Evolutionary conservation across 2,888 invertebrate species (phyloP), one percentile per base, ranked within the genome.

Genomic region (Magallana nippona): DNA sequence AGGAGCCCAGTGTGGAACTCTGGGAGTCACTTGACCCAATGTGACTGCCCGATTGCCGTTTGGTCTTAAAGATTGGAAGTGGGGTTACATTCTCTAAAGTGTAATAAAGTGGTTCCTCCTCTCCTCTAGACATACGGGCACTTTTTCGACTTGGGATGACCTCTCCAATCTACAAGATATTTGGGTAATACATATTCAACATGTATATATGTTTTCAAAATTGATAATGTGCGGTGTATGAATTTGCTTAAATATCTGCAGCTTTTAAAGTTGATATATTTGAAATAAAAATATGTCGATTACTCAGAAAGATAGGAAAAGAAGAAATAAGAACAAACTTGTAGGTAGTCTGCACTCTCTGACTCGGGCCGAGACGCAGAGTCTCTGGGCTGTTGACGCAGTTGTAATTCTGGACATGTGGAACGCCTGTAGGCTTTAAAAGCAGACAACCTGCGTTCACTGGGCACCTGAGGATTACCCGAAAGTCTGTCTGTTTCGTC

Each of bases 61-160:
- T 32, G 5, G 32, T 15, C 15, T 1, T 22, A 27, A 32, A 22
- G 5, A 32, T 71, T 1, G 71, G 71, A 32, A 10, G 22, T 15
- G 71, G 71, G 32, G 22, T 19, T 13, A 71, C 71, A 17, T 13
- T 71, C 32, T 71, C 71, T 15, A 71, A 15, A 2, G 71, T 71
- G 27, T 71, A 27, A 27, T 71, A 71, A 71, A 71, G 32, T 71
- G 22, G 71, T 71, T 71, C 71, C 71, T 71, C 71, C 8, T 60
- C n/a, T 17, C 15, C 44, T 44, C 44, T 3, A 44, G 44, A 44
- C 32, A 27, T 27, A 71, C n/a, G 27, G 3, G n/a, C 60, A 27
- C 11, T 27, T 22, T 22, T 27, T 27, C 22, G 19, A 19, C n/a
- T 22, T n/a, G 19, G 8, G 22, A 27, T 13, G 71, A 71, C 32